These are phyloP conservation scores for Brenthis ino DNA, from an alignment of 2,888 invertebrate species.

Conservation along the genomic window DNA sequence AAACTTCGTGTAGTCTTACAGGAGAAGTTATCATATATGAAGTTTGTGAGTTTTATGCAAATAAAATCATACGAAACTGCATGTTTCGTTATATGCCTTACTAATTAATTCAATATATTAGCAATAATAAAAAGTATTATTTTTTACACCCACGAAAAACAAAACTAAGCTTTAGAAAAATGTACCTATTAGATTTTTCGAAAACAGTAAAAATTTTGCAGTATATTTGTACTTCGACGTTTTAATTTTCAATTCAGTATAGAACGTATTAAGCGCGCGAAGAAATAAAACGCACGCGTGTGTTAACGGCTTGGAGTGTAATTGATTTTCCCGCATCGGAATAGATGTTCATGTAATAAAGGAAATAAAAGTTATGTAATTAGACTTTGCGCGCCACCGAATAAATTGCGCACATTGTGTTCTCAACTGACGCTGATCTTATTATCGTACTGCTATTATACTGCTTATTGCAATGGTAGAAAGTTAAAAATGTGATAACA, in stretches of 20 bases:
- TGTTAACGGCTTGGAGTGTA: slow-evolving; percentile 30
- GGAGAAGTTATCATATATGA: slow-evolving; percentile 3
- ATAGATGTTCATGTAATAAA: slow-evolving; percentile 26
- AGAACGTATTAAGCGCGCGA: slow-evolving; percentile 28
- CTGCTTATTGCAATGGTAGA: neutral
- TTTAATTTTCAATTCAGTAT: slow-evolving; percentile 33
- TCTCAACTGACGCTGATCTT: slow-evolving; percentile 1
- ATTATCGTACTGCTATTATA: neutral
- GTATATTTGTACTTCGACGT: slow-evolving; percentile 9
- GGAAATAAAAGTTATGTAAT: slow-evolving; percentile 21
- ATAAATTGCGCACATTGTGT: slow-evolving; percentile 2
- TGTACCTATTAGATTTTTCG: no score
- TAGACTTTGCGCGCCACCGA: slow-evolving; percentile 9
- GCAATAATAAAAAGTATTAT: no score
- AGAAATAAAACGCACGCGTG: slow-evolving; percentile 34
- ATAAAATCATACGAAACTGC: neutral
- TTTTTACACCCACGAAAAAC: no score
- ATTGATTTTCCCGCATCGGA: slow-evolving; percentile 30
- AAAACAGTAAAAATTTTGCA: neutral
- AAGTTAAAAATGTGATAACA: neutral
- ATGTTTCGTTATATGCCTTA: no score
- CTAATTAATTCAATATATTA: no score
- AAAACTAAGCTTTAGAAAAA: no score
- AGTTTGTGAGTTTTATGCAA: slow-evolving; percentile 2
- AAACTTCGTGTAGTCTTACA: neutral